Evolutionary conservation across 2,888 invertebrate genomes (phyloP), one percentile per base, ranked within the genome.

Genomic region (Dermolepida albohirtum): DNA sequence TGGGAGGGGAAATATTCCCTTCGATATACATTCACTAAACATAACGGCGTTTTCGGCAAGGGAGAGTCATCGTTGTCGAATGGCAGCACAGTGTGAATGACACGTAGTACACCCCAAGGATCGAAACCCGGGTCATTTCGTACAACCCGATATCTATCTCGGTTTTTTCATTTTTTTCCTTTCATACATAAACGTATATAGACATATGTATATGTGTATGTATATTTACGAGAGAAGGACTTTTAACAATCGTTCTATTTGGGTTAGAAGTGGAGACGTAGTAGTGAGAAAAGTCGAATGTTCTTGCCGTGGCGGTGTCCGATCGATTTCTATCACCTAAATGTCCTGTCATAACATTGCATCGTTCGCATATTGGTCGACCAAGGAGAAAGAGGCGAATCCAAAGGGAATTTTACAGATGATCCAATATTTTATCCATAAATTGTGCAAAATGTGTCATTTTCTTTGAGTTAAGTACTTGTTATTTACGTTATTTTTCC

Each of bases 271-370:
- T 34, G 34, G 34, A 22, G 22, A 22, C 22, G 22, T 22, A 22
- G 34, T 8, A 34, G 34, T 34, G 34, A 34, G 34, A 6, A 34
- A 34, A 34, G 34, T 34, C 34, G 34, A 34, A 34, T 10, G 34
- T 34, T 34, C 34, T 34, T 34, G 6, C 34, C 34, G 10, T 7
- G 34, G 22, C 17, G 14, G 39, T 39, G 5, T 34, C 27, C 11
- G 54, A 57, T 57, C 57, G 57, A 57, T 57, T 57, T 57, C 43
- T 43, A 57, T 43, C 57, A 57, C 57, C 57, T 57, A 57, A 57
- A 57, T 57, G 57, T 43, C 43, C 43, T 57, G 43, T 57, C 43
- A 27, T 41, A 43, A 55, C 17, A 40, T 55, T 41, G 17, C 41
- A 17, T 12, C 52, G n/a, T 11, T 55, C 55, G 41, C 41, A 55